A percentile compares a stretch with the other conserved stretches of the same genome.
phyloP scores from a whole-genome alignment of 1,140 invertebrate genomes.

The Bombus turneri region DNA sequence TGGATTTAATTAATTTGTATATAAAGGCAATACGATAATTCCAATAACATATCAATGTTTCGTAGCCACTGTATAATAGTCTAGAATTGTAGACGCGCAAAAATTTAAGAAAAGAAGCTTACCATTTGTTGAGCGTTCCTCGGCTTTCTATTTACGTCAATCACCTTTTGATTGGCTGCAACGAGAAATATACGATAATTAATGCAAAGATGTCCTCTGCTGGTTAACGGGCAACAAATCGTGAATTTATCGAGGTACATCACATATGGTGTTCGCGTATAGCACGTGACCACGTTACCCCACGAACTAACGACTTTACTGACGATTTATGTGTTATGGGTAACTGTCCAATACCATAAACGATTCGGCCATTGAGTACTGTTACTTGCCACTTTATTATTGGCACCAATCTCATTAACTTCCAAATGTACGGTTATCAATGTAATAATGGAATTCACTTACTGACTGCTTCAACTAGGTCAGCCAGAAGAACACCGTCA shows the following conservation, averaged over 20 bases:
- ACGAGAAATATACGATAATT: slow-evolving; percentile 65
- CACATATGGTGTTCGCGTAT: slow-evolving; percentile 51
- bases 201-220: slow-evolving; percentile 36
- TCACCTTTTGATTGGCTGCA: slow-evolving; percentile 93
- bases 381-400: slow-evolving; percentile 51
- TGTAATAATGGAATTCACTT: slow-evolving; percentile 80
- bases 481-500: slow-evolving; percentile 94
- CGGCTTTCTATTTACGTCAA: slow-evolving; percentile 93
- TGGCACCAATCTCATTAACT: slow-evolving; percentile 21
- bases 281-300: slow-evolving; percentile 61
- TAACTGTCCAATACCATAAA: slow-evolving; percentile 73
- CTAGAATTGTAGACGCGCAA: too few relatives aligned
- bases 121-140: slow-evolving; percentile 96
- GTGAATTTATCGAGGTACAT: slow-evolving; percentile 38
- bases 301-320: slow-evolving; percentile 57
- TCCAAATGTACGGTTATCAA: neutral
- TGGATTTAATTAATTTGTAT: too few relatives aligned
- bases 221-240: slow-evolving; percentile 36
- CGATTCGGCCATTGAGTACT: slow-evolving; percentile 55
- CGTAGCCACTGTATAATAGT: too few relatives aligned
- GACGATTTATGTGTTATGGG: slow-evolving; percentile 62
- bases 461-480: slow-evolving; percentile 97
- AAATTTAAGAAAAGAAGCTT: slow-evolving; percentile 80
- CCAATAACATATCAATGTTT: too few relatives aligned
- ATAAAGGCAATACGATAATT: too few relatives aligned